Evolutionary conservation across 2,888 invertebrate species (phyloP).

Genomic region (Phoenoteleia sp.): DNA sequence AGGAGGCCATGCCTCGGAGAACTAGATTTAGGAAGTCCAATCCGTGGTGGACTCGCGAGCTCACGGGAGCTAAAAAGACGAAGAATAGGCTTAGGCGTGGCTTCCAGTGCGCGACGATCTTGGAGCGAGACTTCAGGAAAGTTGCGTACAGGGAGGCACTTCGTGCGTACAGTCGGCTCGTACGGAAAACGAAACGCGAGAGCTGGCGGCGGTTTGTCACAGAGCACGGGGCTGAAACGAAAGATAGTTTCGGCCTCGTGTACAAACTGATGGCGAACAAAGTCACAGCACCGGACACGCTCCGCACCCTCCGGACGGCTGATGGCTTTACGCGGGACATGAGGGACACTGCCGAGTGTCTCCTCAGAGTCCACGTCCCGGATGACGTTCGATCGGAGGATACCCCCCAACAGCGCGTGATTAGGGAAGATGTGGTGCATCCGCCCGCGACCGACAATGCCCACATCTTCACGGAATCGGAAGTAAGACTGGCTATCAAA

Average conservation of each 20-base stretch:
- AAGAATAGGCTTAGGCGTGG: slow-evolving; percentile 27
- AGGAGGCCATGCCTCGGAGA: slow-evolving; percentile 51
- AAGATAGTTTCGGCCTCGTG: slow-evolving; percentile 64
- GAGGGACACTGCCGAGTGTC: slow-evolving; percentile 35
- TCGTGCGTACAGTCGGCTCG: background rate
- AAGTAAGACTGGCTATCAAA: slow-evolving; percentile 29
- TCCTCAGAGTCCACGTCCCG: slow-evolving; percentile 62
- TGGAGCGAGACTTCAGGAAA: background rate
- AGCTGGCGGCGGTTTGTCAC: slow-evolving; percentile 57
- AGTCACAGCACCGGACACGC: slow-evolving; percentile 21
- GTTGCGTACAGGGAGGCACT: background rate
- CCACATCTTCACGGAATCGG: slow-evolving; percentile 8
- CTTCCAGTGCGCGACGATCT: background rate
- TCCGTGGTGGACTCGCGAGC: slow-evolving; percentile 67
- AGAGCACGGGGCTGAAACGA: slow-evolving; percentile 48
- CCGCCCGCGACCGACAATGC: slow-evolving; percentile 33
- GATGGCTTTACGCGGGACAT: slow-evolving; percentile 31
- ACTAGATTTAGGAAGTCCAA: slow-evolving; percentile 60
- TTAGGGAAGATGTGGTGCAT: slow-evolving; percentile 27
- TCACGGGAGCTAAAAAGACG: slow-evolving; percentile 24
- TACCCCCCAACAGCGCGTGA: slow-evolving; percentile 15
- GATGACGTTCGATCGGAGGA: slow-evolving; percentile 2
- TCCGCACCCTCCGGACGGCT: background rate
- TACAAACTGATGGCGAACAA: slow-evolving; percentile 64
- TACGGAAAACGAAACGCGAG: background rate